A percentile compares a stretch with the other conserved stretches of the same genome.
These are phyloP conservation scores for Plutella xylostella DNA, from an alignment of 2,888 invertebrate species.

Conservation along the genomic window DNA sequence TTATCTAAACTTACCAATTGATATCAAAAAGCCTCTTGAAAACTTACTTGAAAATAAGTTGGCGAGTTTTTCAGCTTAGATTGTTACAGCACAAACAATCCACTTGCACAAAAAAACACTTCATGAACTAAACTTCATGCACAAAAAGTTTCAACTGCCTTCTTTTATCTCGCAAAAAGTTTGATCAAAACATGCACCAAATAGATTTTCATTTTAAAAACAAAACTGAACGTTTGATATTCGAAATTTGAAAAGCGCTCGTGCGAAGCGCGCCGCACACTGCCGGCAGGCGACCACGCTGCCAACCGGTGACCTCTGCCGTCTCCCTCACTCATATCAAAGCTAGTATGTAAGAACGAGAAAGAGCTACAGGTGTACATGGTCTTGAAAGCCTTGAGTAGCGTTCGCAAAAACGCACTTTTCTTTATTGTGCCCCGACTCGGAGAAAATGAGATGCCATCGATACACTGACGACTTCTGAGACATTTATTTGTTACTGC, in stretches of 20 bases:
- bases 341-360: slow-evolving; percentile 6
- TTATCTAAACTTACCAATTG: too few species aligned
- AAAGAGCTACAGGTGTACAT: slow-evolving; percentile 22
- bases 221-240: slow-evolving; percentile 12
- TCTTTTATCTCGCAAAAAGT: neutral
- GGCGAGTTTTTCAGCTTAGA: neutral
- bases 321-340: slow-evolving; percentile 21
- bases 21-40: neutral
- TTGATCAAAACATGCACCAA: neutral
- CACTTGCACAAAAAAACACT: neutral
- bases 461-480: neutral
- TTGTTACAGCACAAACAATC: neutral
- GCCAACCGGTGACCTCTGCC: slow-evolving; percentile 21
- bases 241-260: slow-evolving; percentile 28
- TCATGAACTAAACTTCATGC: neutral
- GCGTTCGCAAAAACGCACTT: slow-evolving; percentile 21
- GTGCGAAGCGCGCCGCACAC: slow-evolving; percentile 33
- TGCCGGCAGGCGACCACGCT: slow-evolving; percentile 16
- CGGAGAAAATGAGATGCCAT: slow-evolving; percentile 7
- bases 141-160: neutral
- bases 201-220: neutral
- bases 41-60: neutral
- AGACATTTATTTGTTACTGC: too few species aligned
- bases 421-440: slow-evolving; percentile 17
- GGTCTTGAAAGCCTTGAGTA: slow-evolving; percentile 24